Conservation (phyloP, 2,797 vertebrate species). For the Schizothorax lantsangensis region DNA sequence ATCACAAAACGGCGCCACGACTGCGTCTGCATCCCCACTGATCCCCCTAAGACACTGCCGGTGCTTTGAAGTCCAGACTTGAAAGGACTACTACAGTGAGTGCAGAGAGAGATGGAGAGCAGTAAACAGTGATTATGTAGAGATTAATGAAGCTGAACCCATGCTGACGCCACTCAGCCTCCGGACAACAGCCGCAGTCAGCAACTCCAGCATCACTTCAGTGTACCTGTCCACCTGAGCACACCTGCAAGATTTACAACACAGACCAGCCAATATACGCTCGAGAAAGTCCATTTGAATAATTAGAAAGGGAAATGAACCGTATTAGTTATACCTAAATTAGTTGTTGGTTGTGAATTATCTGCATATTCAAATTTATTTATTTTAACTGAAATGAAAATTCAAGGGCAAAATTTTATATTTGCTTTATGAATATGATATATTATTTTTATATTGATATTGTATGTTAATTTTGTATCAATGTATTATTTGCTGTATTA, state of each 20-base stretch:
- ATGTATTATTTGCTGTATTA: neutral
- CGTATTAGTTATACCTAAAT: neutral
- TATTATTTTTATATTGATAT: neutral
- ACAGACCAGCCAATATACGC: neutral
- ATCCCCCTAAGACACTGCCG: conserved; percentile 72
- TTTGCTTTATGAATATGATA: neutral
- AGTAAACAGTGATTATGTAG: conserved; percentile 79
- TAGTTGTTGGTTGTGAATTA: neutral
- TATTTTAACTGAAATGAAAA: neutral
- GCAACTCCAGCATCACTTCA: conserved; percentile 22
- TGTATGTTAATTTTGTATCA: neutral
- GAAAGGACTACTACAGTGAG: conserved; percentile 78
- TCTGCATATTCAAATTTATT: neutral
- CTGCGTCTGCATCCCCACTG: conserved; percentile 66
- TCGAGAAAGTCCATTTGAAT: neutral
- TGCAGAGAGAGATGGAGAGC: conserved; percentile 67
- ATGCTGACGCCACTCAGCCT: conserved; percentile 49
- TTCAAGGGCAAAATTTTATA: neutral
- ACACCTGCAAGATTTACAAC: conserved; percentile 11
- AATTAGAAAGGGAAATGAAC: neutral
- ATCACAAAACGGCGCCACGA: conserved; percentile 63
- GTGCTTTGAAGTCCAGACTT: conserved; percentile 80
- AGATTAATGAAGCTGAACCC: conserved; percentile 76
- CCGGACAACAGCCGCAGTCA: conserved; percentile 19
- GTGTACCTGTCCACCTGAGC: conserved; percentile 10